phyloP scores from a whole-genome alignment of 2,797 vertebrate species.

The Cygnus olor region DNA sequence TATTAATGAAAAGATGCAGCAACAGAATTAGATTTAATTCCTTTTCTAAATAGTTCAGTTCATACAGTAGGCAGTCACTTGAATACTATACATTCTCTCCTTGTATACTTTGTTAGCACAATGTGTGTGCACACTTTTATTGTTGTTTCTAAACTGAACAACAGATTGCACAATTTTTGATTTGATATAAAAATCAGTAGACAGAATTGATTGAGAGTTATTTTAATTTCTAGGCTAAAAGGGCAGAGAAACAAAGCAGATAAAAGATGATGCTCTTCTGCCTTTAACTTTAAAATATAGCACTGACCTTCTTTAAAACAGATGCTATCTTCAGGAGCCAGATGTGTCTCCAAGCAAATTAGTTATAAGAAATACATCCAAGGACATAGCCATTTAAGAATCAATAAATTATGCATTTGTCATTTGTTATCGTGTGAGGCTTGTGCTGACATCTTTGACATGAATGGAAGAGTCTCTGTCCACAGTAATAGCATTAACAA shows the following conservation, averaged over 20 bases:
- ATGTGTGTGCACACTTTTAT: background rate
- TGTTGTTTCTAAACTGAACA: conserved; percentile 14
- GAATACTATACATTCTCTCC: background rate
- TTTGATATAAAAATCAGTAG: conserved; percentile 26
- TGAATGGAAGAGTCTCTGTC: conserved; percentile 67
- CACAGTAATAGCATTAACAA: conserved; percentile 77
- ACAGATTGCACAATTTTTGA: conserved; percentile 14
- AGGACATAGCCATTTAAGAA: conserved; percentile 79
- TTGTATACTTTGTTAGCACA: background rate
- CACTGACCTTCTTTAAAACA: conserved; percentile 74
- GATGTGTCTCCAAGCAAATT: conserved; percentile 79
- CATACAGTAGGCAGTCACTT: background rate
- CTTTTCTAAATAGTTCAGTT: background rate
- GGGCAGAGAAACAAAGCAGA: conserved; percentile 27
- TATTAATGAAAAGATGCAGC: background rate
- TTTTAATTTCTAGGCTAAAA: conserved; percentile 39
- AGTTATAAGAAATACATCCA: conserved; percentile 78
- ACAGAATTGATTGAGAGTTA: background rate
- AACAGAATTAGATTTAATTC: background rate
- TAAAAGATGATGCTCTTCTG: conserved; percentile 54
- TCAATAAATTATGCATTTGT: conserved; percentile 82
- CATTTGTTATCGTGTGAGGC: conserved; percentile 74
- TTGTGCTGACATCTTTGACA: conserved; percentile 74
- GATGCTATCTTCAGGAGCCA: conserved; percentile 73
- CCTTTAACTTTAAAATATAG: conserved; percentile 67